A percentile compares a stretch with the other conserved stretches of the same genome.
Conservation (phyloP, 2,888 invertebrate genomes). For the Eupithecia vulgata region DNA sequence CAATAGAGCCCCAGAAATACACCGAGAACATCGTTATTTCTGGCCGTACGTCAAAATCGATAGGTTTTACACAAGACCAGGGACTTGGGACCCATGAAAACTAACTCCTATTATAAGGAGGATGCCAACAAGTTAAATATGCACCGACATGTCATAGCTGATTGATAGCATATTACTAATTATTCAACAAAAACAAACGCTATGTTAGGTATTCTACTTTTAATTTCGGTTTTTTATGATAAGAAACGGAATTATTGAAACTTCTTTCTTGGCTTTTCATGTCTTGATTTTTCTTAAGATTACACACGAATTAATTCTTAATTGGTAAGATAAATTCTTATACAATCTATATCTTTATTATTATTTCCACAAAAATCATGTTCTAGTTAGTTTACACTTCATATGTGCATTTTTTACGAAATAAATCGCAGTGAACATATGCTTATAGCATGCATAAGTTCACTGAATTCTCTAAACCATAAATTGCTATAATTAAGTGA, state of each 20-base stretch:
- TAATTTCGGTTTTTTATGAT: neutral
- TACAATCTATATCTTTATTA: too few relatives aligned
- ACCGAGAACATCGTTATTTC: conserved; percentile 57
- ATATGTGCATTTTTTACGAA: neutral
- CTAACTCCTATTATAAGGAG: neutral
- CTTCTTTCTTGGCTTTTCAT: neutral
- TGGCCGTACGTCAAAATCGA: conserved; percentile 51
- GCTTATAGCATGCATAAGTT: neutral
- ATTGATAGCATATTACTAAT: neutral
- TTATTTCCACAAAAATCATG: neutral
- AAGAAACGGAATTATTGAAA: neutral
- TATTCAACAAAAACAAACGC: too few relatives aligned
- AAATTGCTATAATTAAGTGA: conserved; percentile 30
- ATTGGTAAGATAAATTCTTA: neutral
- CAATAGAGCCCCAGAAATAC: conserved; percentile 54
- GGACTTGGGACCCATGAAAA: neutral
- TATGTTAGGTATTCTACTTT: neutral
- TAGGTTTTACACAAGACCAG: conserved; percentile 13
- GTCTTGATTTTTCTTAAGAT: neutral
- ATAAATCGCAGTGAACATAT: neutral
- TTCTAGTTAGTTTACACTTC: neutral
- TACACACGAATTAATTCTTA: neutral
- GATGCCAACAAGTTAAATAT: too few relatives aligned
- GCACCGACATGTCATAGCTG: neutral
- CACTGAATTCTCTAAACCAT: conserved; percentile 6